Conservation (phyloP, 2,888 invertebrate species). For the Osedax frankpressi region DNA sequence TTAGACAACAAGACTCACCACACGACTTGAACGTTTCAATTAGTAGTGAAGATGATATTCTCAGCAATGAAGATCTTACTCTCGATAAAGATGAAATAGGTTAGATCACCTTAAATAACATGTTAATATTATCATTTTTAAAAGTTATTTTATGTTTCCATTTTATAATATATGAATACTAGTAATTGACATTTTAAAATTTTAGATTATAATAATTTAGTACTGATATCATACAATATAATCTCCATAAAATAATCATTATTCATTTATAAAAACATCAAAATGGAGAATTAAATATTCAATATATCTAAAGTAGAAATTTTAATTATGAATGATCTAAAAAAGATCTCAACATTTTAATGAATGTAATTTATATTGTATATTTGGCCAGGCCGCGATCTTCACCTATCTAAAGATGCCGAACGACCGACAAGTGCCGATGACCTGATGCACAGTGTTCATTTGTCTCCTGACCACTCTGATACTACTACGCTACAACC, state of each 20-base stretch:
- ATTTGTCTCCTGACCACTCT: not conserved
- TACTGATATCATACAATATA: too few relatives aligned
- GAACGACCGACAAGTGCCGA: conserved; percentile 6
- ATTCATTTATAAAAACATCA: not conserved
- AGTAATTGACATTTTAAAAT: too few relatives aligned
- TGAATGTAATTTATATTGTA: not conserved
- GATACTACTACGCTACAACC: not conserved
- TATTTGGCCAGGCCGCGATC: conserved; percentile 12
- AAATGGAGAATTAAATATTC: not conserved
- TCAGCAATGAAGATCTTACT: conserved; percentile 47
- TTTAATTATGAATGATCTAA: too few relatives aligned
- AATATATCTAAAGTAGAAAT: not conserved
- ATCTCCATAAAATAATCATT: not conserved
- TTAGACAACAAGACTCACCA: conserved; percentile 32
- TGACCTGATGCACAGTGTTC: not conserved
- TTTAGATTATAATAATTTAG: too few relatives aligned
- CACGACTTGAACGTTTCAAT: conserved; percentile 31
- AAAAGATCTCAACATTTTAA: too few relatives aligned
- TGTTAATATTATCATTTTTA: not conserved
- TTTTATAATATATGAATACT: too few relatives aligned
- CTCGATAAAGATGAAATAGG: conserved; percentile 45
- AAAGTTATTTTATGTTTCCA: too few relatives aligned
- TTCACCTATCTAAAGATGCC: not conserved
- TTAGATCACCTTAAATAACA: not conserved
- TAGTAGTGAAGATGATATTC: conserved; percentile 46